These are phyloP conservation scores for Mionectes macconnelli DNA, from an alignment of 2,113 vertebrate species.

Conservation along the genomic window DNA sequence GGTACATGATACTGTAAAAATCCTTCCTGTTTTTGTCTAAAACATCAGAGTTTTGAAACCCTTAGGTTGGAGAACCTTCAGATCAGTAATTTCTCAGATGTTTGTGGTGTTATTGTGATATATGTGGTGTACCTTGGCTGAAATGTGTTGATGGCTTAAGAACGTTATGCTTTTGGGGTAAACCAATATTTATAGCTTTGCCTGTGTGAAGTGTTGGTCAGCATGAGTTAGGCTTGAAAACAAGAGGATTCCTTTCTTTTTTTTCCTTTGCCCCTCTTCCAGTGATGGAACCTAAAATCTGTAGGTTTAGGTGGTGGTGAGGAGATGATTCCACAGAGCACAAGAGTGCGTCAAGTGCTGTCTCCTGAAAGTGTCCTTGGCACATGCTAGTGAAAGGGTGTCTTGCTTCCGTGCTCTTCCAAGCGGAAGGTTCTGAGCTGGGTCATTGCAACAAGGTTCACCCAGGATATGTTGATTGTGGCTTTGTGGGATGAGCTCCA, in stretches of 20 bases:
- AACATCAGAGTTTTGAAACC: not conserved
- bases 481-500: not conserved
- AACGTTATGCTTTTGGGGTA: not conserved
- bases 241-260: not conserved
- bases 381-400: not conserved
- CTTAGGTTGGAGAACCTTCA: not conserved
- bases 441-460: not conserved
- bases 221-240: not conserved
- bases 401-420: not conserved
- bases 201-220: not conserved
- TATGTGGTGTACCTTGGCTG: not conserved
- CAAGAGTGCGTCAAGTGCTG: not conserved
- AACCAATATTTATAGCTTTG: not conserved
- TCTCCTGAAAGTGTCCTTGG: not conserved
- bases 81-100: not conserved
- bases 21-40: not conserved
- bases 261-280: accelerated
- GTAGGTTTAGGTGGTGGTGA: not conserved
- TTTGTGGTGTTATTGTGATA: not conserved
- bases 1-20: not conserved
- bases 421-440: not conserved
- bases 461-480: not conserved
- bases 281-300: not conserved
- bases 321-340: not conserved
- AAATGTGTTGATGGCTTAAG: not conserved